Evolutionary conservation across 2,888 invertebrate genomes (phyloP).

Genomic region (Lasius fuliginosus): DNA sequence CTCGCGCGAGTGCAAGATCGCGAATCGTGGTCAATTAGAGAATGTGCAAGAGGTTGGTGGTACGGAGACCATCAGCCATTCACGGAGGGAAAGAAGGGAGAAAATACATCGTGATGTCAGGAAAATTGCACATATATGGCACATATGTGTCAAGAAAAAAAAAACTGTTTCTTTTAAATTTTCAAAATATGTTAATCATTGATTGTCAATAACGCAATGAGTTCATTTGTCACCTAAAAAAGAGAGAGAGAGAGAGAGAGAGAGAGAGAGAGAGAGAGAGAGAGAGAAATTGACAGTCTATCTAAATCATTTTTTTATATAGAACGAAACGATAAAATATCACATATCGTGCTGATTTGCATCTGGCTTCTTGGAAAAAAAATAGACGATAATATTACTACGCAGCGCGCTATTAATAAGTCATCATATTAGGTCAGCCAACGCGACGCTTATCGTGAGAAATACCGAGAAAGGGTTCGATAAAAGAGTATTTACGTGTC

Average conservation of each 20-base stretch:
- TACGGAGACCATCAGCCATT: constrained; percentile 66
- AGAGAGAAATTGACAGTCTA: not conserved
- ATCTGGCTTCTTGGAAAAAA: constrained; percentile 14
- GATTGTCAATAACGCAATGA: no score
- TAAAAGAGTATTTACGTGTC: constrained; percentile 45
- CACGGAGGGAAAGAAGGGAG: not conserved
- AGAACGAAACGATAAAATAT: not conserved
- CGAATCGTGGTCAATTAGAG: constrained; percentile 85
- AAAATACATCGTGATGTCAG: not conserved
- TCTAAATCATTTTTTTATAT: not conserved
- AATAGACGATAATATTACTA: not conserved
- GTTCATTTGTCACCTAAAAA: not conserved
- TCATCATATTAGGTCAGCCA: constrained; percentile 7
- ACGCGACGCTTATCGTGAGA: constrained; percentile 20
- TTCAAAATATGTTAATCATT: not conserved
- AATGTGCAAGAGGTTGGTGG: constrained; percentile 66
- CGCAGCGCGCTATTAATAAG: constrained; percentile 2
- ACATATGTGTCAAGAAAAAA: constrained; percentile 31
- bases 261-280: no score
- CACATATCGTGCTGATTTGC: not conserved
- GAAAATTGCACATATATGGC: not conserved
- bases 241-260: no score
- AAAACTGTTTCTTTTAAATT: not conserved
- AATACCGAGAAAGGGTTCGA: constrained; percentile 30
- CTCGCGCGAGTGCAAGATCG: constrained; percentile 78